These are phyloP conservation scores for Deilephila elpenor DNA, from an alignment of 2,888 invertebrate genomes.

Conservation along the genomic window DNA sequence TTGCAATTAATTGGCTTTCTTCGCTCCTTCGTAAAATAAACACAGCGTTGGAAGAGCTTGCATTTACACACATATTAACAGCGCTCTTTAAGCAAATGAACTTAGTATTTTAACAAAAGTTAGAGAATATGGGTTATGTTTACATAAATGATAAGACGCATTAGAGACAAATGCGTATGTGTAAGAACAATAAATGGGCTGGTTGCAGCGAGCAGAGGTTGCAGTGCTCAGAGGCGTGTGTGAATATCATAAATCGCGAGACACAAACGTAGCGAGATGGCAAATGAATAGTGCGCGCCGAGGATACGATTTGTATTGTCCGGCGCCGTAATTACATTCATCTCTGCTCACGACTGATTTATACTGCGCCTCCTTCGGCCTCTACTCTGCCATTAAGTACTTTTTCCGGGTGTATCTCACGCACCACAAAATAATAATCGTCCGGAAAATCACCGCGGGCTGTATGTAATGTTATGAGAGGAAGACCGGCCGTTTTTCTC, in stretches of 20 bases:
- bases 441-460: slow-evolving; percentile 83
- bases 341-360: slow-evolving; percentile 74
- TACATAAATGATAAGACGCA: neutral
- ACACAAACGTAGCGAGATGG: slow-evolving; percentile 36
- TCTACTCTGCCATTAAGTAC: slow-evolving; percentile 73
- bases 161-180: neutral
- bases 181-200: neutral
- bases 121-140: neutral
- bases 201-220: neutral
- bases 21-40: slow-evolving; percentile 45
- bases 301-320: slow-evolving; percentile 66
- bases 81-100: slow-evolving; percentile 25
- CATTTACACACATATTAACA: slow-evolving; percentile 19
- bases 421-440: slow-evolving; percentile 85
- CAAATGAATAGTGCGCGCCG: slow-evolving; percentile 48
- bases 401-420: slow-evolving; percentile 78
- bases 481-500: slow-evolving; percentile 78
- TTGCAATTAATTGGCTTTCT: slow-evolving; percentile 71
- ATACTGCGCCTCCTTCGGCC: slow-evolving; percentile 60
- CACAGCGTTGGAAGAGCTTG: neutral
- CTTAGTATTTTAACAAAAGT: slow-evolving; percentile 33
- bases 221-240: slow-evolving; percentile 6
- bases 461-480: slow-evolving; percentile 85
- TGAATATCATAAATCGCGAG: slow-evolving; percentile 32
- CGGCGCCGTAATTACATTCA: slow-evolving; percentile 70